Conservation (phyloP, 2,113 vertebrate species). For the Vulpes ferrilata region DNA sequence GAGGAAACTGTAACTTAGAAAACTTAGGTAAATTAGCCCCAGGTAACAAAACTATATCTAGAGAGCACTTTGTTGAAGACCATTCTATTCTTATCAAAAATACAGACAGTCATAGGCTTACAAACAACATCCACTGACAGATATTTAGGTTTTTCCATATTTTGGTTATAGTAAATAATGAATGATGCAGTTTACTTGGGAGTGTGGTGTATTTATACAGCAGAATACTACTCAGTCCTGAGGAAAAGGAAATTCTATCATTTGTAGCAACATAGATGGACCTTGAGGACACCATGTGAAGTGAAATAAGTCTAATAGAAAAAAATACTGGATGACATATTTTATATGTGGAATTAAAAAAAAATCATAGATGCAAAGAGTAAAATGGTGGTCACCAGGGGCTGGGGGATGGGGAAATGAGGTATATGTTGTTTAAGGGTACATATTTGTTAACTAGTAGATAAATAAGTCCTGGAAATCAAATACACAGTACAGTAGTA, state of each 20-base stretch:
- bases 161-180: background rate
- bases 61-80: background rate
- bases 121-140: background rate
- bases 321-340: background rate
- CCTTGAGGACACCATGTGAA: background rate
- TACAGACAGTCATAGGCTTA: background rate
- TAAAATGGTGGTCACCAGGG: background rate
- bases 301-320: background rate
- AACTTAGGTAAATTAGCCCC: background rate
- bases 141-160: background rate
- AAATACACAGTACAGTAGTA: background rate
- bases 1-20: background rate
- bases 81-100: background rate
- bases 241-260: background rate
- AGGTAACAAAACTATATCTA: background rate
- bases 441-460: background rate
- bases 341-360: background rate
- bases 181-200: background rate
- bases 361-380: background rate
- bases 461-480: background rate
- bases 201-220: background rate
- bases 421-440: background rate
- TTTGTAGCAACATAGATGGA: background rate
- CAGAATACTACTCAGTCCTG: background rate
- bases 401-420: background rate